Evolutionary conservation across 2,113 vertebrate genomes (phyloP).

Genomic region (Euleptes europaea): DNA sequence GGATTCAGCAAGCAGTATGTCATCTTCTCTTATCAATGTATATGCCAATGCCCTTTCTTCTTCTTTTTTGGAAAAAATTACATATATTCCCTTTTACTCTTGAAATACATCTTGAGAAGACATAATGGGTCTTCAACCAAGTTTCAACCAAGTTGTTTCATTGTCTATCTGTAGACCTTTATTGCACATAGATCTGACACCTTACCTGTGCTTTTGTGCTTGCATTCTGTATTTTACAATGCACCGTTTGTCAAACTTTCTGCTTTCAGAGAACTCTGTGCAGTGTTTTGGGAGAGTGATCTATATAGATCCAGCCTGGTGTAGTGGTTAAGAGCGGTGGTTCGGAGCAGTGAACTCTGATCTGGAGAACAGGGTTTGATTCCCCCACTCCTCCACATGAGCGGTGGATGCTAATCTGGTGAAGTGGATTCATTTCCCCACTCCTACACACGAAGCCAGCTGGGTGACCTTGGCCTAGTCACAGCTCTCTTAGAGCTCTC

Average conservation of each 20-base stretch:
- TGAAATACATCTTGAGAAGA: not conserved
- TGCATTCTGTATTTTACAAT: not conserved
- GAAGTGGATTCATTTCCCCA: too few relatives aligned
- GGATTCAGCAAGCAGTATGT: constrained; percentile 22
- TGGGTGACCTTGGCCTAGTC: too few relatives aligned
- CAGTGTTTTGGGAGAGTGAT: not conserved
- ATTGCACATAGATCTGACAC: not conserved
- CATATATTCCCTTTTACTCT: not conserved
- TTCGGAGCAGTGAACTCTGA: too few relatives aligned
- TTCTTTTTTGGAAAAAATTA: not conserved
- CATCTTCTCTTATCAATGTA: constrained; percentile 20
- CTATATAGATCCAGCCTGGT: too few relatives aligned
- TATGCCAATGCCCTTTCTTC: constrained; percentile 20
- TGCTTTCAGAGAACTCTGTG: not conserved
- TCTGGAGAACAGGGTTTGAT: too few relatives aligned
- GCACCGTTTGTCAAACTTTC: not conserved
- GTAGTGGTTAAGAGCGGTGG: too few relatives aligned
- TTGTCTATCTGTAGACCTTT: not conserved
- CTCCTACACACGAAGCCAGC: too few relatives aligned
- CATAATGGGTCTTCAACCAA: not conserved
- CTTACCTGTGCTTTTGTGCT: not conserved
- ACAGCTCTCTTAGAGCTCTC: too few relatives aligned
- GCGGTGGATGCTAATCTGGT: too few relatives aligned
- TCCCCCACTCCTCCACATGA: too few relatives aligned
- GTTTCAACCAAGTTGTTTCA: not conserved